Conservation (phyloP, 2,797 vertebrate genomes). For the Fratercula arctica region DNA sequence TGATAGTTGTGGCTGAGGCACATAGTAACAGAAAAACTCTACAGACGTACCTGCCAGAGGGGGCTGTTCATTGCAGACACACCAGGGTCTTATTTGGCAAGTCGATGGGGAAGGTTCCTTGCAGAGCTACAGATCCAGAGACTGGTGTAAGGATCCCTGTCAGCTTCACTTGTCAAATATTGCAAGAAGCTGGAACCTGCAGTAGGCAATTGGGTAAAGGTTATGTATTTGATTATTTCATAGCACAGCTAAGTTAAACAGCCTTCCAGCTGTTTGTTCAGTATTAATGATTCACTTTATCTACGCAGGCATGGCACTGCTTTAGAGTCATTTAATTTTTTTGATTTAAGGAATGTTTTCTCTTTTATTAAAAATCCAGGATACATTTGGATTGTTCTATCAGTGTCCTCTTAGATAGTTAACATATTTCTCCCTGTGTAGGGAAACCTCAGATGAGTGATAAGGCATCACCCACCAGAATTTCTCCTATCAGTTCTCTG, state of each 20-base stretch:
- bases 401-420: background rate
- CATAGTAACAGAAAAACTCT: background rate
- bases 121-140: background rate
- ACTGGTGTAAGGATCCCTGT: background rate
- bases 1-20: background rate
- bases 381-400: background rate
- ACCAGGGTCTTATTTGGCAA: background rate
- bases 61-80: too few species aligned
- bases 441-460: background rate
- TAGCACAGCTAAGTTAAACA: background rate
- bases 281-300: background rate
- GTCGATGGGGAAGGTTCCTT: background rate
- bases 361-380: background rate
- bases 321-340: background rate
- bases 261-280: background rate
- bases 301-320: background rate
- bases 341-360: background rate
- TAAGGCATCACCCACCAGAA: background rate
- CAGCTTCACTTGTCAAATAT: background rate
- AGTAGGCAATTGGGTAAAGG: background rate
- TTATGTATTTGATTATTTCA: background rate
- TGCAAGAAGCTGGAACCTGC: background rate
- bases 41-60: fast-evolving
- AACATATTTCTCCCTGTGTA: background rate
- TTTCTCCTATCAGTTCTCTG: background rate